Conservation (phyloP, 2,888 invertebrate species). For the Copidosoma aretas region DNA sequence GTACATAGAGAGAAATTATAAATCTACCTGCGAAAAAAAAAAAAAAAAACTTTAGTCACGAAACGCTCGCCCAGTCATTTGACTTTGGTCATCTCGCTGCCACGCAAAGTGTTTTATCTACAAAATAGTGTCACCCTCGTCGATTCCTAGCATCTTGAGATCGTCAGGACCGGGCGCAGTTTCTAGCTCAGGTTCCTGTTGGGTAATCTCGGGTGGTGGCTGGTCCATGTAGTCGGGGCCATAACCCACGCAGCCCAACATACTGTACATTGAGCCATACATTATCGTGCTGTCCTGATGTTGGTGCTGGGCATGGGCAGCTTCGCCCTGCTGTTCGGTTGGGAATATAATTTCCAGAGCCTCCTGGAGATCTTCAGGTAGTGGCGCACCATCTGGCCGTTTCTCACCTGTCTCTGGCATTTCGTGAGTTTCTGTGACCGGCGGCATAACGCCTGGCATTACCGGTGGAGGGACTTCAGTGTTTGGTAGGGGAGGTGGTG, state of each 20-base stretch:
- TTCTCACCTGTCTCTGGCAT: conserved; percentile 63
- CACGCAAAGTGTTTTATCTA: conserved; percentile 42
- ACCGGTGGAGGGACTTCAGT: conserved; percentile 35
- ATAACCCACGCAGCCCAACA: conserved; percentile 58
- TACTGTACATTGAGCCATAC: conserved; percentile 60
- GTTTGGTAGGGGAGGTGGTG: conserved; percentile 58
- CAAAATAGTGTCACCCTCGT: conserved; percentile 73
- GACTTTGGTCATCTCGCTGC: background rate
- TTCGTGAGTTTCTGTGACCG: conserved; percentile 46
- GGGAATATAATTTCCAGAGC: conserved; percentile 74
- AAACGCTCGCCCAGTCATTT: conserved; percentile 22
- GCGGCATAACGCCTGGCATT: conserved; percentile 49
- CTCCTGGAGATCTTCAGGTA: conserved; percentile 73
- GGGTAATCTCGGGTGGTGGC: conserved; percentile 59
- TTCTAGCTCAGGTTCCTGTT: conserved; percentile 54
- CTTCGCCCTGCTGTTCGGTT: conserved; percentile 46
- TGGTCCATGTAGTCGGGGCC: conserved; percentile 61
- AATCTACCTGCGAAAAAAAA: background rate
- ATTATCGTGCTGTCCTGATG: conserved; percentile 52
- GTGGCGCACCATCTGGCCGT: conserved; percentile 62
- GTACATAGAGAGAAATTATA: background rate
- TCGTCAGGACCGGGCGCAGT: conserved; percentile 72
- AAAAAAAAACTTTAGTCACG: conserved; percentile 6
- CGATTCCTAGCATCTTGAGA: conserved; percentile 84
- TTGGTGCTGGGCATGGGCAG: conserved; percentile 30